Conservation (phyloP, 2,888 invertebrate species). For the Dryadula phaetusa region DNA sequence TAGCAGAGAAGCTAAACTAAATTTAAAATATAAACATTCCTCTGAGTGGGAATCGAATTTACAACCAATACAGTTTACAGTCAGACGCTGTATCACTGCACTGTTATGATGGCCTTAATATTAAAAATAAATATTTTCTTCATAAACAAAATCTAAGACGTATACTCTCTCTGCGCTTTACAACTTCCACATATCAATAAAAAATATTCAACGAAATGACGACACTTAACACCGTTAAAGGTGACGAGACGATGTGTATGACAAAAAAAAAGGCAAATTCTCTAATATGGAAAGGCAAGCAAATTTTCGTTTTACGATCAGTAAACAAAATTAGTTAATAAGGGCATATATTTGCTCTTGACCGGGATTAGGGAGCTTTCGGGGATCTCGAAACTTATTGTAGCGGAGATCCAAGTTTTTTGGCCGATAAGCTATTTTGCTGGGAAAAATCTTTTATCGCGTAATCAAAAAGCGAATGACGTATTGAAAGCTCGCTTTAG, state of each 20-base stretch:
- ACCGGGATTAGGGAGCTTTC: conserved; percentile 36
- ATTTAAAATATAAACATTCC: too few species aligned
- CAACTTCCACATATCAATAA: too few species aligned
- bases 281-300: conserved; percentile 32
- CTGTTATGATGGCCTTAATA: too few species aligned
- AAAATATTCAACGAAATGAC: not conserved
- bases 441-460: conserved; percentile 17
- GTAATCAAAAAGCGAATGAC: conserved; percentile 19
- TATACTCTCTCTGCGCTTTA: too few species aligned
- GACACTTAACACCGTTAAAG: not conserved
- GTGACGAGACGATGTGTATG: conserved; percentile 38
- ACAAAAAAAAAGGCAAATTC: conserved; percentile 44
- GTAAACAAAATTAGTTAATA: conserved; percentile 41
- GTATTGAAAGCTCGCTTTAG: conserved; percentile 19
- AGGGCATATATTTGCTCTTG: conserved; percentile 38
- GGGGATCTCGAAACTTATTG: conserved; percentile 26
- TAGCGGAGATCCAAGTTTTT: conserved; percentile 23
- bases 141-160: too few species aligned
- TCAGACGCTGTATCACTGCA: too few species aligned
- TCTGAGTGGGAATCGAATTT: too few species aligned
- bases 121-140: too few species aligned
- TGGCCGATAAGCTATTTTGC: conserved; percentile 22
- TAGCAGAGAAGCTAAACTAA: too few species aligned
- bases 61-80: too few species aligned
- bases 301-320: conserved; percentile 41